Evolutionary conservation across 2,113 vertebrate species (phyloP).

Genomic region (Electrona antarctica): DNA sequence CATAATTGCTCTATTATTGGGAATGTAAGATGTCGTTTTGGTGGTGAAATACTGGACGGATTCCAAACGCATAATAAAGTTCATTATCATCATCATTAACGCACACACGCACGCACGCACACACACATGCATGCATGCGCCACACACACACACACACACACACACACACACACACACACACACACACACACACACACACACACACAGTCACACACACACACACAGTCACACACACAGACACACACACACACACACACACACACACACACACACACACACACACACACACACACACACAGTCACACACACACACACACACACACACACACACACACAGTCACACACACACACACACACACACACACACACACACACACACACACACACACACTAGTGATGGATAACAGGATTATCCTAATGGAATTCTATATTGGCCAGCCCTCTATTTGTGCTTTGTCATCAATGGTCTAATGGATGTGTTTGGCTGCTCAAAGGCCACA

Average conservation of each 20-base stretch:
- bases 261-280: neutral
- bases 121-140: too few species aligned
- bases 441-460: neutral
- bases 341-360: slow-evolving; percentile 5
- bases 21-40: too few species aligned
- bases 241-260: neutral
- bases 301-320: too few species aligned
- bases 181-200: slow-evolving; percentile 6
- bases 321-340: neutral
- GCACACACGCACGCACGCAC: neutral
- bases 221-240: neutral
- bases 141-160: slow-evolving; percentile 1
- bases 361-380: neutral
- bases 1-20: too few species aligned
- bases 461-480: neutral
- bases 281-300: neutral
- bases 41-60: too few species aligned
- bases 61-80: too few species aligned
- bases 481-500: neutral
- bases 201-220: slow-evolving; percentile 2
- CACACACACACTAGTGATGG: neutral
- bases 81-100: too few species aligned
- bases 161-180: slow-evolving; percentile 3
- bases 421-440: neutral
- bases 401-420: slow-evolving; percentile 12